Base-by-base conservation (phyloP, 1,140 invertebrate genomes). In the Agrypnia vestita region DNA sequence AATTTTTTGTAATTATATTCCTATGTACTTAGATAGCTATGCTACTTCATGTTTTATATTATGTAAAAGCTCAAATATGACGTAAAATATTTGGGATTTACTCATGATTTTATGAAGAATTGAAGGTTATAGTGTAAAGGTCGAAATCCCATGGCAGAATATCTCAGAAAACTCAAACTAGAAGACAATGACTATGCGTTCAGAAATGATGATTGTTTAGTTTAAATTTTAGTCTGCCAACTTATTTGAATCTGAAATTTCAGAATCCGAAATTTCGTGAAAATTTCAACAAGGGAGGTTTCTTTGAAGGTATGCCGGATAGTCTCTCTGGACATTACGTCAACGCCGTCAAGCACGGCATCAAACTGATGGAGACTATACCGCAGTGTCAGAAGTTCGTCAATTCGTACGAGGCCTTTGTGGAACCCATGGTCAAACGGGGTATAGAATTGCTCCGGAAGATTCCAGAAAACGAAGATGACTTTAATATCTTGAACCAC, bases 401-500 rank as follows among this genome's bases (percentile, higher is more conserved):
- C 11, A 49, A 55, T 17, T 47, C 8, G 15, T 81, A 51, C 47
- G 77, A 79, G 55, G 13, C 51, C 15, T 82, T 51, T 35, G 55
- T 46, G 15, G 51, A 69, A 13, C 4, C 35, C 4, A 47, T 83
- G 9, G 76, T 84, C 6, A 76, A 85, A 21, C 79, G 82, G 3
- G 82, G 76, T 4, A 83, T 83, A 9, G 78, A 85, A 44, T 56
- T 81, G 73, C 12, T 69, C 79, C 0, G 47, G 61, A n/a, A 82
- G 21, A 6, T 87, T 84, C 85, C 75, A 77, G n/a, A 87, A 71
- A 85, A 91, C 13, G 81, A 86, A 4, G 86, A 90, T 13, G 88
- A 89, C 12, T 92, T 93, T 76, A 87, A 89, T 43, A 92, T 93
- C 0, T 86, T 94, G 10, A 92, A 91, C 83, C 93, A 94, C 61